Conservation (phyloP, 2,797 vertebrate genomes). For the Botia kubotai region DNA sequence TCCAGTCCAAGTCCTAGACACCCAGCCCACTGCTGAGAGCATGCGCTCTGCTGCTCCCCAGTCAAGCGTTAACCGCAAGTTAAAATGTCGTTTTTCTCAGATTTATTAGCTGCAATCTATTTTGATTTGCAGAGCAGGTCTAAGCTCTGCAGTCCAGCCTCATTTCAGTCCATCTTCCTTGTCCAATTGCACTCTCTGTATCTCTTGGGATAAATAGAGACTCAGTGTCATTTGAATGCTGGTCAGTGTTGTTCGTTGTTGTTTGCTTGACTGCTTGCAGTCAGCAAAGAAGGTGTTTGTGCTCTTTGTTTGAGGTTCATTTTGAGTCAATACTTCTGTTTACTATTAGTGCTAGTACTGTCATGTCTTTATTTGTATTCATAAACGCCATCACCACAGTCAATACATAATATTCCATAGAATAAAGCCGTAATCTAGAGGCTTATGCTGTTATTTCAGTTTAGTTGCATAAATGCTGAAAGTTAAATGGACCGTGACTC, state of each 20-base stretch:
- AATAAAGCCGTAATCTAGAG: not conserved
- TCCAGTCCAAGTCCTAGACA: constrained; percentile 24
- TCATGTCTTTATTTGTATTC: constrained; percentile 24
- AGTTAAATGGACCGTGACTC: constrained; percentile 30
- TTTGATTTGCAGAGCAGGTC: constrained; percentile 63
- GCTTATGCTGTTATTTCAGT: constrained; percentile 1
- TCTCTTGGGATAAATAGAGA: constrained; percentile 45
- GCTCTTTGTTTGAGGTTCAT: not conserved
- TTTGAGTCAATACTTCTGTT: constrained; percentile 19
- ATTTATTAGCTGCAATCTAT: constrained; percentile 72
- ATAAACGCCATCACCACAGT: constrained; percentile 4
- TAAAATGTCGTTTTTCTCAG: constrained; percentile 69
- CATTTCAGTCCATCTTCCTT: constrained; percentile 33
- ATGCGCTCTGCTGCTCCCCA: constrained; percentile 35
- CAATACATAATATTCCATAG: constrained; percentile 19
- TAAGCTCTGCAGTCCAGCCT: constrained; percentile 37
- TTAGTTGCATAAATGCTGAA: constrained; percentile 14
- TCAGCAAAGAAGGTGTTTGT: constrained; percentile 29
- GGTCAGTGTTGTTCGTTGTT: constrained; percentile 59
- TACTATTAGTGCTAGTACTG: constrained; percentile 1
- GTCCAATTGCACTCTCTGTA: not conserved
- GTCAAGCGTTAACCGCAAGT: constrained; percentile 60
- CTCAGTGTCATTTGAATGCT: constrained; percentile 70
- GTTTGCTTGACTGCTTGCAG: constrained; percentile 20
- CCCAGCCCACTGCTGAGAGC: constrained; percentile 15